Percentiles rank a stretch among this genome's conserved stretches.
Evolutionary conservation across 1,140 invertebrate genomes (phyloP).

Genomic region (Leptinotarsa undecemlineata): DNA sequence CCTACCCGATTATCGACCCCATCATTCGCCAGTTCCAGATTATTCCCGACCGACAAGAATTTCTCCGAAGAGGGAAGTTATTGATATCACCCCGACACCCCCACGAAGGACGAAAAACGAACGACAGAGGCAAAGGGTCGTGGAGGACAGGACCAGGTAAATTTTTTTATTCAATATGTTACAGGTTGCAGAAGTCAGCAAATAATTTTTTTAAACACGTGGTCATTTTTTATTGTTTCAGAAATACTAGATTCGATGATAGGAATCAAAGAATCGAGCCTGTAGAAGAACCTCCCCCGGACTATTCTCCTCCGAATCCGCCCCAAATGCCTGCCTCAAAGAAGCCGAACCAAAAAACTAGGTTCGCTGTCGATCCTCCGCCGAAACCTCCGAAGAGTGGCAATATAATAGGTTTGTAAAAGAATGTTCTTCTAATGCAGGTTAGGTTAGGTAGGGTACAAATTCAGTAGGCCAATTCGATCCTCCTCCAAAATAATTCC

Average conservation of each 20-base stretch:
- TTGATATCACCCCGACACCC: slow-evolving; percentile 57
- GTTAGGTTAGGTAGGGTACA: too few species aligned
- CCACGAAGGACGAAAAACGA: slow-evolving; percentile 64
- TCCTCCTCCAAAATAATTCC: too few species aligned
- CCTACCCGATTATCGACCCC: slow-evolving; percentile 34
- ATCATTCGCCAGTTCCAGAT: slow-evolving; percentile 36
- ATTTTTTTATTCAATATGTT: not conserved
- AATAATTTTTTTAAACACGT: not conserved
- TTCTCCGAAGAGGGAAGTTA: slow-evolving; percentile 33
- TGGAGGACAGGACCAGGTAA: slow-evolving; percentile 54
- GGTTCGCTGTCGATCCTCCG: slow-evolving; percentile 65
- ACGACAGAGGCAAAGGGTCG: slow-evolving; percentile 56
- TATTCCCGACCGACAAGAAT: slow-evolving; percentile 34
- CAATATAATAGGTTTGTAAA: slow-evolving; percentile 52
- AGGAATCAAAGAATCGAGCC: slow-evolving; percentile 57
- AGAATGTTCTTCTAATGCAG: too few species aligned
- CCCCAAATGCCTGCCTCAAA: slow-evolving; percentile 58
- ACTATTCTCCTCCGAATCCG: slow-evolving; percentile 70
- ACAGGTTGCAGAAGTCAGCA: not conserved
- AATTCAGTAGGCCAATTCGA: too few species aligned
- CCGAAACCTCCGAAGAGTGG: slow-evolving; percentile 55
- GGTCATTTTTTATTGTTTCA: slow-evolving; percentile 9
- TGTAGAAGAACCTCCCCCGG: slow-evolving; percentile 66
- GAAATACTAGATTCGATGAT: slow-evolving; percentile 56
- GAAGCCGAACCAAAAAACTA: slow-evolving; percentile 68